phyloP scores from a whole-genome alignment of 2,113 vertebrate species.

The Poeciliopsis turrubarensis region DNA sequence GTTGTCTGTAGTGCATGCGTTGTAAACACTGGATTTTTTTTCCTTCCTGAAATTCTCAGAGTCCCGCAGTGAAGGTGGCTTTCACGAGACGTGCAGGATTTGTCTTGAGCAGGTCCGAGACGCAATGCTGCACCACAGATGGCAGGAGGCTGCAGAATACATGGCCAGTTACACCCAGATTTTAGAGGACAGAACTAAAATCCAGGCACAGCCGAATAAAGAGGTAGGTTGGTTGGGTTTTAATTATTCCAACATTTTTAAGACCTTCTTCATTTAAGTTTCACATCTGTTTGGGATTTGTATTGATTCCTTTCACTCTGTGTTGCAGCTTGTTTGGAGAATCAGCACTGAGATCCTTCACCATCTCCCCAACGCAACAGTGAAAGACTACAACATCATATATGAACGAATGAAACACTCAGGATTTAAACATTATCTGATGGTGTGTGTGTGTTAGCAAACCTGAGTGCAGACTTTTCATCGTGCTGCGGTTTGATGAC shows the following conservation, averaged over 20 bases:
- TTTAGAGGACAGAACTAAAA: slow-evolving; percentile 75
- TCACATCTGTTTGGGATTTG: neutral
- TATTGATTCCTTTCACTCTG: slow-evolving; percentile 5
- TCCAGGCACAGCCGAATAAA: slow-evolving; percentile 24
- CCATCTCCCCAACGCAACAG: slow-evolving; percentile 81
- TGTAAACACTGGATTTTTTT: neutral
- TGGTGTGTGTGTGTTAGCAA: slow-evolving; percentile 72
- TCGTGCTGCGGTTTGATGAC: neutral
- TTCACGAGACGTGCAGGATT: slow-evolving; percentile 70
- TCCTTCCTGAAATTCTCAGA: slow-evolving; percentile 36
- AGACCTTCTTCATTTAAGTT: no score
- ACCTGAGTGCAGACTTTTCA: neutral
- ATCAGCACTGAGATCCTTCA: slow-evolving; percentile 88
- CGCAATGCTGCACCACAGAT: slow-evolving; percentile 87
- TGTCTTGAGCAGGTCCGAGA: slow-evolving; percentile 85
- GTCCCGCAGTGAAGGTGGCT: slow-evolving; percentile 64
- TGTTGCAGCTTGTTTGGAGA: slow-evolving; percentile 86
- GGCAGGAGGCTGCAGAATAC: slow-evolving; percentile 86
- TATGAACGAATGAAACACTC: slow-evolving; percentile 89
- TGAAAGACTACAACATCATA: slow-evolving; percentile 84
- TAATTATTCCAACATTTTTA: neutral
- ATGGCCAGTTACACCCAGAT: slow-evolving; percentile 83
- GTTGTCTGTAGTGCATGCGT: no score
- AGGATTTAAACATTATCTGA: slow-evolving; percentile 84
- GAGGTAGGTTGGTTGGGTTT: slow-evolving; percentile 79